phyloP scores from a whole-genome alignment of 1,140 invertebrate genomes.

The Brachionus sp. region DNA sequence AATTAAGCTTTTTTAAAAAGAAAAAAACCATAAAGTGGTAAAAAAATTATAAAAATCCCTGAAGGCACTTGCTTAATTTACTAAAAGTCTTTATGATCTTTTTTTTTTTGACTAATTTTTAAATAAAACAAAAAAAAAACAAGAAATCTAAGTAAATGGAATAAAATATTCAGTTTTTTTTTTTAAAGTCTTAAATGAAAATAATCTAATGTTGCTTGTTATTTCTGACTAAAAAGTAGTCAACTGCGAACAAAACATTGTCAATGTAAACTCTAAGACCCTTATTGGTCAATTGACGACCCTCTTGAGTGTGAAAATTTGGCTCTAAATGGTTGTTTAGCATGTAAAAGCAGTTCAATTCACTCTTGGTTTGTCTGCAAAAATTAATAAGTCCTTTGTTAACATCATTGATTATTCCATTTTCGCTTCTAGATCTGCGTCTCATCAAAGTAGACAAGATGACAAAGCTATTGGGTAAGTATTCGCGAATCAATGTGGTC shows the following conservation, averaged over 20 bases:
- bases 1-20: neutral
- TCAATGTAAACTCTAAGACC: constrained; percentile 23
- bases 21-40: constrained; percentile 19
- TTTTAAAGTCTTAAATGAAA: neutral
- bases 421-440: constrained; percentile 40
- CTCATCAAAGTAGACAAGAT: constrained; percentile 27
- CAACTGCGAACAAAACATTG: constrained; percentile 26
- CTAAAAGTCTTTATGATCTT: constrained; percentile 3
- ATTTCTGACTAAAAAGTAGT: constrained; percentile 45
- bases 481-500: constrained; percentile 21
- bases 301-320: constrained; percentile 38
- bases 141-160: constrained; percentile 3
- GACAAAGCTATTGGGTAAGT: constrained; percentile 35
- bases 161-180: constrained; percentile 26
- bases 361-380: constrained; percentile 9
- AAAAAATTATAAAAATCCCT: constrained; percentile 36
- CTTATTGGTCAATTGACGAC: constrained; percentile 37
- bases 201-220: constrained; percentile 34
- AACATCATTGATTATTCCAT: constrained; percentile 26
- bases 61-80: constrained; percentile 9
- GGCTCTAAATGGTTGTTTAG: constrained; percentile 40
- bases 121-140: constrained; percentile 21
- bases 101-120: constrained; percentile 15
- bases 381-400: constrained; percentile 40
- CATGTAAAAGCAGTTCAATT: constrained; percentile 42